Evolutionary conservation across 1,140 invertebrate species (phyloP).

Genomic region (Bombus turneri): DNA sequence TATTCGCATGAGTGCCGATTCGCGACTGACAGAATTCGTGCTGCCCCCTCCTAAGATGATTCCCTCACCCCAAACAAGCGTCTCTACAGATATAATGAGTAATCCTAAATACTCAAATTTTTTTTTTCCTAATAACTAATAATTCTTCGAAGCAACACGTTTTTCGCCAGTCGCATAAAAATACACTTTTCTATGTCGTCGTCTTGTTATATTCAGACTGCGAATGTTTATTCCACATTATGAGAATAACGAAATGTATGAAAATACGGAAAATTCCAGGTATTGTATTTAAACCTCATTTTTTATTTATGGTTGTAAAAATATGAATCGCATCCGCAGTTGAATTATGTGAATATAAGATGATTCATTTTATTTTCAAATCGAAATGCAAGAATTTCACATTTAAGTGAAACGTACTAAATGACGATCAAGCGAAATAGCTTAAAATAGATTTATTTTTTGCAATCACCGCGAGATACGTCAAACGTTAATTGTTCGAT

Average conservation of each 20-base stretch:
- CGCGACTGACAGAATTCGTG: conserved; percentile 1
- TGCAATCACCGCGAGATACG: no score
- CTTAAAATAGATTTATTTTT: no score
- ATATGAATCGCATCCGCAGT: neutral
- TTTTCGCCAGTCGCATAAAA: neutral
- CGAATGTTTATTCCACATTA: neutral
- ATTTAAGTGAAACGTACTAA: no score
- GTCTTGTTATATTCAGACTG: neutral
- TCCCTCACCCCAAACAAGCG: neutral
- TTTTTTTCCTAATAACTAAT: no score
- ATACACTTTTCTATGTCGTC: neutral
- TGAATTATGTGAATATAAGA: no score
- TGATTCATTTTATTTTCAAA: no score
- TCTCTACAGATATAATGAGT: neutral
- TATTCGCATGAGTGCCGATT: conserved; percentile 10
- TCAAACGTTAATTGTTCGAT: no score
- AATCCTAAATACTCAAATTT: neutral
- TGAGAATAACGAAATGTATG: no score
- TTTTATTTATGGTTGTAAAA: neutral
- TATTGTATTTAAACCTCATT: neutral
- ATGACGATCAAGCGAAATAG: no score
- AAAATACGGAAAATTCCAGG: neutral
- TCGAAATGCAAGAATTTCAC: no score
- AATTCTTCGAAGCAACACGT: neutral
- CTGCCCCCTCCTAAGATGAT: neutral